phyloP scores from a whole-genome alignment of 2,888 invertebrate genomes.

The Xiphydria camelus region DNA sequence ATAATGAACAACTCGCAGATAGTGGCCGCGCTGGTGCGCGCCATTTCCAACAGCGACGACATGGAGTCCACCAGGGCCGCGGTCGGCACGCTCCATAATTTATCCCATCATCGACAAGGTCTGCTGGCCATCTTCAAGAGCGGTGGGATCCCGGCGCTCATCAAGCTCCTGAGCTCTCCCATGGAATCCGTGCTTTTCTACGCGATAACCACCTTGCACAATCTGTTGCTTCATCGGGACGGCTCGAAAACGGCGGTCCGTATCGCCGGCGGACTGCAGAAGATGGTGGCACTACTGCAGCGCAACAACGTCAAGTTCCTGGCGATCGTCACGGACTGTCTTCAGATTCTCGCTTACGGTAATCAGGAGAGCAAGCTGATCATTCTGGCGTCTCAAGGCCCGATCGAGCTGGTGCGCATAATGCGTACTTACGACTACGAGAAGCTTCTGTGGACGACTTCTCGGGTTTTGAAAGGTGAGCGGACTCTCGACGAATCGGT shows the following conservation, averaged over 20 bases:
- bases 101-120: constrained; percentile 97
- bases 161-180: constrained; percentile 92
- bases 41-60: constrained; percentile 95
- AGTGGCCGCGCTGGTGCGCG: constrained; percentile 94
- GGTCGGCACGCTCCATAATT: constrained; percentile 95
- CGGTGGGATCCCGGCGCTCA: constrained; percentile 96
- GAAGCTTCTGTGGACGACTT: constrained; percentile 98
- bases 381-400: constrained; percentile 94
- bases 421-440: constrained; percentile 98
- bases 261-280: constrained; percentile 95
- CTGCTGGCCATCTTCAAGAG: constrained; percentile 97
- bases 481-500: too few relatives aligned
- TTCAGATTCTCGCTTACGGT: constrained; percentile 96
- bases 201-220: constrained; percentile 98
- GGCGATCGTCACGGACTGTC: constrained; percentile 98
- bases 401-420: constrained; percentile 94
- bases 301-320: constrained; percentile 97
- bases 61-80: constrained; percentile 96
- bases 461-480: constrained; percentile 88
- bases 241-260: constrained; percentile 98
- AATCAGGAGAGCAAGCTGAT: constrained; percentile 98
- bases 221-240: constrained; percentile 95
- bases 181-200: constrained; percentile 98
- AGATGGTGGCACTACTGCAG: constrained; percentile 94
- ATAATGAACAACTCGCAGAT: constrained; percentile 95